Evolutionary conservation across 2,113 vertebrate genomes (phyloP), one percentile per base, ranked within the genome.

Genomic region (Nematolebias whitei): DNA sequence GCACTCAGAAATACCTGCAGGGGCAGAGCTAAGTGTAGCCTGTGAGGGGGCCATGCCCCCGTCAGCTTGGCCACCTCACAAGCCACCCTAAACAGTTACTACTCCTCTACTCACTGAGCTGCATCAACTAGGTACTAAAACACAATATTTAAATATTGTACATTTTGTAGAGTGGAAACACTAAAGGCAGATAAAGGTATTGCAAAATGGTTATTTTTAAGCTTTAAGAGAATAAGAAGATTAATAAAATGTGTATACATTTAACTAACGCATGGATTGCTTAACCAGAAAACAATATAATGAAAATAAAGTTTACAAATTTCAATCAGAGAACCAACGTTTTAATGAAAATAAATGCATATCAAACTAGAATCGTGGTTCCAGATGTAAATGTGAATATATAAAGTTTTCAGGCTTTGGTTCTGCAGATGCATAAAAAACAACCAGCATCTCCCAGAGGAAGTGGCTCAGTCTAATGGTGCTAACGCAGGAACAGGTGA

Each of bases 401-500:
- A n/a, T 24, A 18, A 14, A 7, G 23, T 35, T 54, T 54, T 38
- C 50, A 11, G 10, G 16, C 50, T n/a, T 2, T 5, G 1, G 24
- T 18, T 8, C 19, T 38, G 29, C 12, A 44, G n/a, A 40, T 14
- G 16, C 12, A 14, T 29, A 43, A 8, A 14, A 41, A 59, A 19
- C 29, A 6, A 5, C 52, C 50, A 44, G 51, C 20, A 0, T 20
- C 49, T 77, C 67, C 78, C 75, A 65, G 43, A 50, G 50, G 50
- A 12, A 60, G 5, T 7, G 1, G 6, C 24, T 52, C 48, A 43
- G 26, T 22, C 48, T 88, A 89, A 89, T 86, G 63, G 43, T 49
- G 64, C 85, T 77, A 82, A 40, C 52, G 49, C 23, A 38, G 68
- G 51, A 79, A 63, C 86, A 80, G 74, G 60, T 68, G 65, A 88